Evolutionary conservation across 2,797 vertebrate genomes (phyloP), one percentile per base, ranked within the genome.

Genomic region (Taenioides sp.): DNA sequence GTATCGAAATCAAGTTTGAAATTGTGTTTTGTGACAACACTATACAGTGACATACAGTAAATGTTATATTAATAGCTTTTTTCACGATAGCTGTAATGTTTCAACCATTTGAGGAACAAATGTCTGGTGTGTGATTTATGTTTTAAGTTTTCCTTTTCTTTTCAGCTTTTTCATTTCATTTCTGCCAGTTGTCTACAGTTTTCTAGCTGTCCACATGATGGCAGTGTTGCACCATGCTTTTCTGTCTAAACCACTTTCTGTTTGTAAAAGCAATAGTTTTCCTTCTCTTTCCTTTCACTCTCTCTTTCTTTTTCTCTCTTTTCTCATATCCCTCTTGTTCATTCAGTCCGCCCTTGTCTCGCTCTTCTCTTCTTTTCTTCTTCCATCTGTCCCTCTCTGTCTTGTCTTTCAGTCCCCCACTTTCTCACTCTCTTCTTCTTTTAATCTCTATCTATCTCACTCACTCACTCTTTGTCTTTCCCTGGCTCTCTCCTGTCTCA

Each of bases 221-320:
- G 88, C 89, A 91, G 84, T 90, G 82, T 90, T 90, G 85, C 43
- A 67, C 72, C 73, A 81, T 58, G 49, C 47, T 78, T 40, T 70
- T 66, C 4, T 16, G 14, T 63, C 22, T 18, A 3, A 65, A 55
- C 34, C n/a, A 1, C 40, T 18, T 25, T 25, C 43, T 25, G 22
- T 49, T 18, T 61, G 52, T 59, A 65, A 70, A 47, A 37, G 50
- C 70, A 63, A 57, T 23, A 52, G 20, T 62, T 18, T 27, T 43
- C 20, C 7, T 22, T 23, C n/a, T 22, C n/a, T 57, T 2, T 57
- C 54, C n/a, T 57, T 2, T 57, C 54, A 22, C n/a, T 57, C 10
- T 57, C 52, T 31, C 58, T 55, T 58, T 40, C 65, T 73, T 47
- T 28, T 25, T 17, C 57, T 27, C 4, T 16, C 52, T 27, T 47